Evolutionary conservation across 2,888 invertebrate genomes (phyloP).

Genomic region (Carabus problematicus): DNA sequence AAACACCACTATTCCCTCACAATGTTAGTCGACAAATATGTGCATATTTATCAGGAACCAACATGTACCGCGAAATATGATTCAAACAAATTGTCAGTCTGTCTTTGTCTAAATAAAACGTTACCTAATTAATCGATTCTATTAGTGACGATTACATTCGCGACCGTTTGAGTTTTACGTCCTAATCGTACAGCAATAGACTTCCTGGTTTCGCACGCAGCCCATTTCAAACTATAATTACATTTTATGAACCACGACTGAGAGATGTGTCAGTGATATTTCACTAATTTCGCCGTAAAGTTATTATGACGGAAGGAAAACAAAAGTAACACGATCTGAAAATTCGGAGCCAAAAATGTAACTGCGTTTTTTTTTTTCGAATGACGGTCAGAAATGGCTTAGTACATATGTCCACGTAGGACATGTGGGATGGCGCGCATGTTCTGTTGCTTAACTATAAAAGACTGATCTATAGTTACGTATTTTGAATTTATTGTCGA

Average conservation of each 20-base stretch:
- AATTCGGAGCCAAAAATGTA: constrained; percentile 22
- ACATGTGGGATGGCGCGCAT: constrained; percentile 19
- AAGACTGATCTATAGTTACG: constrained; percentile 23
- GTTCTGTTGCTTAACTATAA: constrained; percentile 8
- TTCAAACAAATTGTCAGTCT: not conserved
- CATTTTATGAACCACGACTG: constrained; percentile 22
- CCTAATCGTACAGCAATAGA: constrained; percentile 50
- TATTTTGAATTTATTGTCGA: constrained; percentile 33
- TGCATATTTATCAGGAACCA: not conserved
- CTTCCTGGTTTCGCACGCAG: constrained; percentile 52
- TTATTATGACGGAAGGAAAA: constrained; percentile 5
- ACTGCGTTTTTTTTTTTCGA: constrained; percentile 20
- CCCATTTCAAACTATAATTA: constrained; percentile 23
- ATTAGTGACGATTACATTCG: constrained; percentile 17
- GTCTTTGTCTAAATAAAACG: not conserved
- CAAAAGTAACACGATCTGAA: constrained; percentile 21
- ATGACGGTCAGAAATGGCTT: constrained; percentile 29
- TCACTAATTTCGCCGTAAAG: not conserved
- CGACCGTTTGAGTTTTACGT: constrained; percentile 30
- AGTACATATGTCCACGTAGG: constrained; percentile 23
- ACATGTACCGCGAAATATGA: constrained; percentile 1
- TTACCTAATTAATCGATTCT: not conserved
- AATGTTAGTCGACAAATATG: not conserved
- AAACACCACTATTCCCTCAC: not conserved
- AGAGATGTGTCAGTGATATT: constrained; percentile 9